Conservation (phyloP, 2,797 vertebrate genomes). For the Cossypha heuglini region DNA sequence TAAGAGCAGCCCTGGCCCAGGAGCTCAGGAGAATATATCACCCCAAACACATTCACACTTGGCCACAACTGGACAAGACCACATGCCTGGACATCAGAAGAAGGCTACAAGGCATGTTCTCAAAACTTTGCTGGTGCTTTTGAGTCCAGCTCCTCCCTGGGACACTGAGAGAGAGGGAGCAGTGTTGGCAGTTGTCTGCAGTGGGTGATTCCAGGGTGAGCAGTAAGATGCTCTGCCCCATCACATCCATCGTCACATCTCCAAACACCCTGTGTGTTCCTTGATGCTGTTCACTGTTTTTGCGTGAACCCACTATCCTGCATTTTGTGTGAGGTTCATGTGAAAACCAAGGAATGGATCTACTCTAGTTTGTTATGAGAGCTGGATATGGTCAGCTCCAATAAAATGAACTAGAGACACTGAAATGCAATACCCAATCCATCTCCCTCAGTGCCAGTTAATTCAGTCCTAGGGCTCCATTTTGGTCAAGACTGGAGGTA, state of each 20-base stretch:
- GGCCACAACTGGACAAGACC: background rate
- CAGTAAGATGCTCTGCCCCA: background rate
- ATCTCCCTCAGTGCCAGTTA: background rate
- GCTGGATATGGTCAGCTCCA: background rate
- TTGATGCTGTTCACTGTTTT: background rate
- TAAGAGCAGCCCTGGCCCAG: background rate
- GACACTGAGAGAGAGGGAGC: background rate
- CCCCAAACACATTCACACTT: background rate
- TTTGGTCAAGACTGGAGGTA: background rate
- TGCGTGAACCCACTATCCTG: background rate
- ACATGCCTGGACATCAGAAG: background rate
- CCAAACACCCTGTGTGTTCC: background rate
- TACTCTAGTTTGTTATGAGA: background rate
- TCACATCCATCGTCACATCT: rapidly evolving
- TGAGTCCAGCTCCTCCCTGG: background rate
- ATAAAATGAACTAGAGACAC: background rate
- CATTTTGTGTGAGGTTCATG: background rate
- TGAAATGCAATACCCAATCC: background rate
- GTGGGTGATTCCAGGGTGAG: background rate
- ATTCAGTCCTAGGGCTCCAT: background rate
- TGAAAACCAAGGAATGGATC: background rate
- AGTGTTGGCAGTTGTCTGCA: background rate
- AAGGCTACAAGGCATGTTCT: background rate
- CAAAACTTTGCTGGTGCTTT: background rate
- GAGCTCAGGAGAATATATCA: background rate